Evolutionary conservation across 2,797 vertebrate genomes (phyloP).

Genomic region (Tenualosa thibaudeaui): DNA sequence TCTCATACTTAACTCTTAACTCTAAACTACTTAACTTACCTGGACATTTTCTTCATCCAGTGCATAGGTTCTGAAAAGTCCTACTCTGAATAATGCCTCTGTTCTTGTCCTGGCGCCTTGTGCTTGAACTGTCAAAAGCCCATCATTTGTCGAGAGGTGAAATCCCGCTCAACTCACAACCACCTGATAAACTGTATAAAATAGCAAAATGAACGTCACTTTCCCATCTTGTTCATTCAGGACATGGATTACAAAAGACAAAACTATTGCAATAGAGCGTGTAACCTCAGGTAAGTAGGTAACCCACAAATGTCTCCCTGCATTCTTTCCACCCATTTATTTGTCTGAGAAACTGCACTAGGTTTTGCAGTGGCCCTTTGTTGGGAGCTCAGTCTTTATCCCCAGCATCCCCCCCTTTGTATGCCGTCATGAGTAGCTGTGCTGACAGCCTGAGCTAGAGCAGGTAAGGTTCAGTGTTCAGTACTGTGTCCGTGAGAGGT

Average conservation of each 20-base stretch:
- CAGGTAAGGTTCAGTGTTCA: not conserved
- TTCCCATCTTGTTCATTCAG: not conserved
- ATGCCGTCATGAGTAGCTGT: not conserved
- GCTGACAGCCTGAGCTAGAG: not conserved
- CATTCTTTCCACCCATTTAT: not conserved
- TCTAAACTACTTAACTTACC: no score
- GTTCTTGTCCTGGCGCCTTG: not conserved
- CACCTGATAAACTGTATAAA: not conserved
- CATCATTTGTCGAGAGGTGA: not conserved
- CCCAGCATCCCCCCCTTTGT: not conserved
- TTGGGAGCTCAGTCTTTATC: not conserved
- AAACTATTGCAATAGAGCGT: not conserved
- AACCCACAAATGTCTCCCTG: conserved; percentile 2
- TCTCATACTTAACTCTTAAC: no score
- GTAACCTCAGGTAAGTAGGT: not conserved
- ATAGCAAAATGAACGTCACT: not conserved
- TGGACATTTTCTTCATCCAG: not conserved
- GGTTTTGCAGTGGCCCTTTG: not conserved
- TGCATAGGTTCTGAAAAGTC: not conserved
- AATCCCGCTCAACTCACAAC: not conserved
- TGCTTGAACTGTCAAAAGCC: conserved; percentile 16
- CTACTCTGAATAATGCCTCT: not conserved
- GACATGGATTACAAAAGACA: not conserved
- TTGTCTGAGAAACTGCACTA: not conserved
- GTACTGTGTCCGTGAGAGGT: not conserved